These are phyloP conservation scores for Quadroppia sp. DNA, from an alignment of 2,888 invertebrate genomes.

Conservation along the genomic window DNA sequence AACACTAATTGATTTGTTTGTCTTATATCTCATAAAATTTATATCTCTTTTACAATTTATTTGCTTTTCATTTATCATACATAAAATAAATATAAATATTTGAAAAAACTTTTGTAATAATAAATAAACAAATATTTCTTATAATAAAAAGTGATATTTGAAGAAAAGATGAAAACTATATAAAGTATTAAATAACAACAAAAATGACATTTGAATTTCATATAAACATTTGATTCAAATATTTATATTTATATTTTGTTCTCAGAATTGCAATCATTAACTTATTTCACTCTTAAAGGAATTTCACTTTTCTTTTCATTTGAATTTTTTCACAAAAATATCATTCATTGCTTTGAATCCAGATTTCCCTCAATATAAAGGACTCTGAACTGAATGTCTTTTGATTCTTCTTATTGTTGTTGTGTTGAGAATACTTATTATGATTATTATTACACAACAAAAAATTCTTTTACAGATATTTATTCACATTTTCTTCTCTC, in stretches of 20 bases:
- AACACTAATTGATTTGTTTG: too few species aligned
- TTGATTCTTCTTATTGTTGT: not conserved
- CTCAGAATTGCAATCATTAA: not conserved
- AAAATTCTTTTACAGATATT: not conserved
- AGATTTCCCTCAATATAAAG: not conserved
- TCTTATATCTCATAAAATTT: too few species aligned
- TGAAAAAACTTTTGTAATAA: too few species aligned
- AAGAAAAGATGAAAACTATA: not conserved
- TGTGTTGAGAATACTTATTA: constrained; percentile 5
- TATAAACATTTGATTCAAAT: too few species aligned
- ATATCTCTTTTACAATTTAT: too few species aligned
- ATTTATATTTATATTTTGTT: not conserved
- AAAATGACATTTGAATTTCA: not conserved
- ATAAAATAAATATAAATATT: too few species aligned
- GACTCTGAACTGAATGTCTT: not conserved
- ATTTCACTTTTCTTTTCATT: constrained; percentile 9
- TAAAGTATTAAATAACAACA: not conserved
- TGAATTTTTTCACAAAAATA: not conserved
- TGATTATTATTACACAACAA: not conserved
- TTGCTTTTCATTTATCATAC: too few species aligned
- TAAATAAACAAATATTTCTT: too few species aligned
- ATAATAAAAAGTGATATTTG: not conserved
- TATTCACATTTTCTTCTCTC: constrained; percentile 13
- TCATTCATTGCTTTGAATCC: not conserved
- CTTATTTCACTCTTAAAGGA: not conserved